A percentile compares a stretch with the other conserved stretches of the same genome.
These are phyloP conservation scores for Sebastes goodei DNA, from an alignment of 2,797 vertebrate genomes.

Conservation along the genomic window DNA sequence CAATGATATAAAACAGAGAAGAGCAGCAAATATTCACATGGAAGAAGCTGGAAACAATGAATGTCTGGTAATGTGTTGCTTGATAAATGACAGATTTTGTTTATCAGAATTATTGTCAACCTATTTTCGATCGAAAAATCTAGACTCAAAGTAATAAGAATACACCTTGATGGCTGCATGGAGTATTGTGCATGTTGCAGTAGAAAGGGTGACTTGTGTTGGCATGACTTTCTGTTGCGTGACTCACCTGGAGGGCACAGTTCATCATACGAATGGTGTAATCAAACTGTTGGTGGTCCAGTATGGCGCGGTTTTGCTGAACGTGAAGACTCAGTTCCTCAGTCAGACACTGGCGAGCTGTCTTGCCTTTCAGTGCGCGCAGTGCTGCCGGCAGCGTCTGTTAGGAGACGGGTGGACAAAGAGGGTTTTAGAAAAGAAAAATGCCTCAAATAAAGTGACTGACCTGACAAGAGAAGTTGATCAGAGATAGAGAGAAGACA, in stretches of 20 bases:
- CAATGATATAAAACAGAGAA: not conserved
- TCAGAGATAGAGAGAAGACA: not conserved
- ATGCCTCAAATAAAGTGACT: not conserved
- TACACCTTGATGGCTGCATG: not conserved
- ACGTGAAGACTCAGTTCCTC: slow-evolving; percentile 93
- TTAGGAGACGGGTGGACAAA: not conserved
- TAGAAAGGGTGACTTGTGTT: not conserved
- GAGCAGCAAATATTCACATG: not conserved
- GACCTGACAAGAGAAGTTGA: not conserved
- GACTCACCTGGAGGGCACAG: slow-evolving; percentile 93
- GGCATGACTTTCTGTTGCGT: not conserved
- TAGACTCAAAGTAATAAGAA: not conserved
- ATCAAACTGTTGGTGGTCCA: slow-evolving; percentile 99
- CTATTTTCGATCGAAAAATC: not conserved
- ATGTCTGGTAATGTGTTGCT: not conserved
- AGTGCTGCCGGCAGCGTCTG: slow-evolving; percentile 95
- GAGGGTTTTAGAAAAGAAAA: not conserved
- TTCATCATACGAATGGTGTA: slow-evolving; percentile 97
- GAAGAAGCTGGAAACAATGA: not conserved
- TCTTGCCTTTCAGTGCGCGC: slow-evolving; percentile 95
- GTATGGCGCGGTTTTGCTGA: slow-evolving; percentile 93
- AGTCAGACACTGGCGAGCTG: slow-evolving; percentile 94
- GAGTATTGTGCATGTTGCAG: not conserved
- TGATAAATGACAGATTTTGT: not conserved
- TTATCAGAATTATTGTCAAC: not conserved